Conservation (phyloP, 2,113 vertebrate genomes). For the Aegithalos caudatus region DNA sequence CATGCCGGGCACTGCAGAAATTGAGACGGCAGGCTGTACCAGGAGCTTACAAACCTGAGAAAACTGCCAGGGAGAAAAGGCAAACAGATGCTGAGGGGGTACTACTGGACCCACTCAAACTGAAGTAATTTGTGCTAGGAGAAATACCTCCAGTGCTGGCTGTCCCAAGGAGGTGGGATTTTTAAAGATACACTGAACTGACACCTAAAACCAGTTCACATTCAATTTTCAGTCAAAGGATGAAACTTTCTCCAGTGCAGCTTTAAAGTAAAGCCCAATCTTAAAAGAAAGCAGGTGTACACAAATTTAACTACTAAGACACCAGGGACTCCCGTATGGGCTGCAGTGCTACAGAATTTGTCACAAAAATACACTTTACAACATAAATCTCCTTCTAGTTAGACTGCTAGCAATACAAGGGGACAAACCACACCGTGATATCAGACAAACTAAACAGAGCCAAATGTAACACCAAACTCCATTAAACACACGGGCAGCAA, state of each 20-base stretch:
- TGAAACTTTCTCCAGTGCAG: neutral
- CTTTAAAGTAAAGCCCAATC: neutral
- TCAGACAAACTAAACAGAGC: neutral
- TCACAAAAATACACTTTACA: neutral
- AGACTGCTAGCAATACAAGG: neutral
- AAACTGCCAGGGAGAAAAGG: neutral
- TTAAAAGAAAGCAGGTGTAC: neutral
- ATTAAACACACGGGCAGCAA: neutral
- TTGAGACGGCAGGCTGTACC: neutral
- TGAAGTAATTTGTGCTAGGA: neutral
- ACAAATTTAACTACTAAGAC: neutral
- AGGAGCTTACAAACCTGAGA: neutral
- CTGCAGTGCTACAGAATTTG: neutral
- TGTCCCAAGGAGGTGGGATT: neutral
- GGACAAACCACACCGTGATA: neutral
- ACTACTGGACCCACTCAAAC: neutral
- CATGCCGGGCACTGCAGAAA: neutral
- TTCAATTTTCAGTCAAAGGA: neutral
- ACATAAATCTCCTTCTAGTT: neutral
- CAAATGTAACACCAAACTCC: neutral
- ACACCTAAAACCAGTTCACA: neutral
- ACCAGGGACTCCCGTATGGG: rapidly evolving
- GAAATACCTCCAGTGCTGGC: neutral
- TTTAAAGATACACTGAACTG: neutral
- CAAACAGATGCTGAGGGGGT: neutral